Conservation (phyloP, 2,113 vertebrate species). For the Scartelaos histophorus region DNA sequence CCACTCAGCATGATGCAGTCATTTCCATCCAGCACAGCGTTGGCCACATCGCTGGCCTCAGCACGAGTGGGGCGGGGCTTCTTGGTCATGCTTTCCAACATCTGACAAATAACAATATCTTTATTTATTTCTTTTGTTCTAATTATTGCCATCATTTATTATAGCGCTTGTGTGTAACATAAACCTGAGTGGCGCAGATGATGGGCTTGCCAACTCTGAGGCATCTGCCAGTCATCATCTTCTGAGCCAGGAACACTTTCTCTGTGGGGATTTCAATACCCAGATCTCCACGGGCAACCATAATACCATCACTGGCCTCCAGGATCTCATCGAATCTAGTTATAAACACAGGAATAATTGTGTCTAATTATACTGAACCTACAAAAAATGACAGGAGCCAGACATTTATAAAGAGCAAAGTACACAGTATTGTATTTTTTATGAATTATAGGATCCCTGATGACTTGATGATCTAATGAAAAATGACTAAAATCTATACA, state of each 20-base stretch:
- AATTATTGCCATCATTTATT: background rate
- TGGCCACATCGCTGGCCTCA: constrained; percentile 94
- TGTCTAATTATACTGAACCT: background rate
- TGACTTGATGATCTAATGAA: no score
- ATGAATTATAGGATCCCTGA: no score
- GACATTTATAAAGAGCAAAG: constrained; percentile 10
- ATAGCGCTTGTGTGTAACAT: background rate
- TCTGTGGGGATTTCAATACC: constrained; percentile 98
- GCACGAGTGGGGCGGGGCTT: constrained; percentile 95
- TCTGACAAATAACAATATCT: constrained; percentile 72
- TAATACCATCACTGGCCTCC: constrained; percentile 97
- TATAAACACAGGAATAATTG: background rate
- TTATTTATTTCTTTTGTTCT: background rate
- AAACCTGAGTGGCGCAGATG: constrained; percentile 94
- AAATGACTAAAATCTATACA: no score
- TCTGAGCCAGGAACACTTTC: constrained; percentile 97
- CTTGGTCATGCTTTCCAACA: constrained; percentile 99
- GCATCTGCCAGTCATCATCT: constrained; percentile 98
- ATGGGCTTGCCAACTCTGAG: constrained; percentile 94
- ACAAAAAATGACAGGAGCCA: constrained; percentile 28
- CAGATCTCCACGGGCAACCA: constrained; percentile 96
- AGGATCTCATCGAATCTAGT: constrained; percentile 95
- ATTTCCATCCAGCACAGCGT: constrained; percentile 92
- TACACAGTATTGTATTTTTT: background rate
- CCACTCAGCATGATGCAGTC: constrained; percentile 99